Conservation (phyloP, 2,888 invertebrate species). For the Ernsta delagoae region DNA sequence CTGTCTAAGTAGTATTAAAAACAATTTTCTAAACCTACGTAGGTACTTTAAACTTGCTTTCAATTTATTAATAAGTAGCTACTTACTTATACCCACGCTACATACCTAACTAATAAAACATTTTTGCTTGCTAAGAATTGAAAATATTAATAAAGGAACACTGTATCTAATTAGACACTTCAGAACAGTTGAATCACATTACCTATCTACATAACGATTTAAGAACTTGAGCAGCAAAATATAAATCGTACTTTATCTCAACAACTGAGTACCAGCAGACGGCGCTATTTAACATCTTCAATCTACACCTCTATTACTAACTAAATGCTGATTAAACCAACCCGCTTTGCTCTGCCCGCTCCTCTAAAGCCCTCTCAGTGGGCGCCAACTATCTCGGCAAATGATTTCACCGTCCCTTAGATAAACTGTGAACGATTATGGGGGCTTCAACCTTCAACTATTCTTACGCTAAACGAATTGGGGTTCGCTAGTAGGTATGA, state of each 20-base stretch:
- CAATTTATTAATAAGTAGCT: too few species aligned
- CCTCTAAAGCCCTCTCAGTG: constrained; percentile 15
- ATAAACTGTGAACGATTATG: constrained; percentile 22
- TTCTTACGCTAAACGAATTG: constrained; percentile 17
- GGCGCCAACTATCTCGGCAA: constrained; percentile 26
- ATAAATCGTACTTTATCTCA: background rate
- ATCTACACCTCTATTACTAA: constrained; percentile 23
- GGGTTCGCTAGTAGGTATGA: background rate
- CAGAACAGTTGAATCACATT: too few species aligned
- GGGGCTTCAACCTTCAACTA: constrained; percentile 15
- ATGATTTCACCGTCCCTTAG: constrained; percentile 20
- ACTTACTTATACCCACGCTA: too few species aligned
- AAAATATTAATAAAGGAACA: too few species aligned
- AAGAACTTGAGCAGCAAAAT: background rate
- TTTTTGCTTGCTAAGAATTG: too few species aligned
- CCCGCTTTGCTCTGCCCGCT: constrained; percentile 2
- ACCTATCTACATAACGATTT: background rate
- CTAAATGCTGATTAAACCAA: constrained; percentile 24
- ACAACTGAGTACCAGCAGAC: background rate
- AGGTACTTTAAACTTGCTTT: too few species aligned
- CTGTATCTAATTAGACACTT: too few species aligned
- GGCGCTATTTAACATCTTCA: constrained; percentile 13
- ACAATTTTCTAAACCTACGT: too few species aligned
- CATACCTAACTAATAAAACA: too few species aligned
- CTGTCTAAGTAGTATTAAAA: too few species aligned